Evolutionary conservation across 2,113 vertebrate genomes (phyloP).

Genomic region (Scartelaos histophorus): DNA sequence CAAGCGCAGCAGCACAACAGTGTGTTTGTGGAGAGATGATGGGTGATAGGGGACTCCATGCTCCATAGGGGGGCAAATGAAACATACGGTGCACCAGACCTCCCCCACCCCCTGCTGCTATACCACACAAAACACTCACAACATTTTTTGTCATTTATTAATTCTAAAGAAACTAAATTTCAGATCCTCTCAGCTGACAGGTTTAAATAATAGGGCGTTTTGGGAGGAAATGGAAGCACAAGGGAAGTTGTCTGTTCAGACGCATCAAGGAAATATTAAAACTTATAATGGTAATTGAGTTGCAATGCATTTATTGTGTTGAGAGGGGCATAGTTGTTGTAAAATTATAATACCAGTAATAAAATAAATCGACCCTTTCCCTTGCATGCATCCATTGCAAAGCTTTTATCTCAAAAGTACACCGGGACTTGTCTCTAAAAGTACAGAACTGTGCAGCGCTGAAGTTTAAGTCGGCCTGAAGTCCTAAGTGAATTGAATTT

Average conservation of each 20-base stretch:
- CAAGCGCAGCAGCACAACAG: slow-evolving; percentile 22
- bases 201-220: slow-evolving; percentile 54
- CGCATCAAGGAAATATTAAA: slow-evolving; percentile 28
- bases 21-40: slow-evolving; percentile 47
- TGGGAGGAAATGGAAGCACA: slow-evolving; percentile 33
- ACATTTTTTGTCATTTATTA: slow-evolving; percentile 47
- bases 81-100: slow-evolving; percentile 65
- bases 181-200: slow-evolving; percentile 44
- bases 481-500: slow-evolving; percentile 70
- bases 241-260: slow-evolving; percentile 34
- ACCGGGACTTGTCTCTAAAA: slow-evolving; percentile 24
- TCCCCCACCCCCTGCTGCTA: slow-evolving; percentile 21
- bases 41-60: slow-evolving; percentile 38
- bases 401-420: slow-evolving; percentile 55
- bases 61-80: slow-evolving; percentile 64
- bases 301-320: background rate
- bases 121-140: slow-evolving; percentile 28
- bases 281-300: slow-evolving; percentile 6
- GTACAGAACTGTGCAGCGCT: slow-evolving; percentile 35
- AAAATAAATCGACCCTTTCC: slow-evolving; percentile 10
- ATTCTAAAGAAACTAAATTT: slow-evolving; percentile 47
- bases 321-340: background rate
- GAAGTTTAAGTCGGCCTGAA: slow-evolving; percentile 59
- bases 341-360: slow-evolving; percentile 1
- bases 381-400: slow-evolving; percentile 43